These are phyloP conservation scores for Scaeva pyrastri DNA, from an alignment of 2,888 invertebrate genomes.

Conservation along the genomic window DNA sequence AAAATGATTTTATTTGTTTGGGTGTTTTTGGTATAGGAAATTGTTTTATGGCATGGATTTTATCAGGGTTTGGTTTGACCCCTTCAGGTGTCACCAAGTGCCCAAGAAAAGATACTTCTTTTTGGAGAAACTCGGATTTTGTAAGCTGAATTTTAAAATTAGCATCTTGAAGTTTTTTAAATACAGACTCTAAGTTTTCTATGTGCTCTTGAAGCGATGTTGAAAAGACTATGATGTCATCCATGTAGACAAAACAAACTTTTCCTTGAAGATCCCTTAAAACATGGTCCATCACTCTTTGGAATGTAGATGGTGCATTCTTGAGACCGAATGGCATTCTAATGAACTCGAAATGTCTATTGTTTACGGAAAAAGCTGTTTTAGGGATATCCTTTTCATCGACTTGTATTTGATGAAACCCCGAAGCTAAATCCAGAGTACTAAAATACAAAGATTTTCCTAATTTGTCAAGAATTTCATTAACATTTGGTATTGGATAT, in stretches of 20 bases:
- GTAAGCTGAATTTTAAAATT: slow-evolving; percentile 8
- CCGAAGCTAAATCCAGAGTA: slow-evolving; percentile 23
- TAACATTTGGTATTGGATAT: slow-evolving; percentile 52
- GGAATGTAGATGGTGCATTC: slow-evolving; percentile 35
- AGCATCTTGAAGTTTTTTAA: slow-evolving; percentile 6
- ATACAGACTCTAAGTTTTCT: background rate
- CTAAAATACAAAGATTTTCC: slow-evolving; percentile 10
- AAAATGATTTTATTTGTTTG: slow-evolving; percentile 20
- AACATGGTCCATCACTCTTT: slow-evolving; percentile 30
- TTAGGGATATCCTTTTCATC: slow-evolving; percentile 21
- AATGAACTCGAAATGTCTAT: slow-evolving; percentile 32
- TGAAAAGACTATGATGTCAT: slow-evolving; percentile 30
- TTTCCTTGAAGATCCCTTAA: slow-evolving; percentile 8
- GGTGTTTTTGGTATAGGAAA: slow-evolving; percentile 18
- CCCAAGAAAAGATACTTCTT: slow-evolving; percentile 36
- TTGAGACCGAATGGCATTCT: slow-evolving; percentile 28
- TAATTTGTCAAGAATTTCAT: slow-evolving; percentile 26
- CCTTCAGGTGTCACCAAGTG: slow-evolving; percentile 15
- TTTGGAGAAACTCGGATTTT: slow-evolving; percentile 34
- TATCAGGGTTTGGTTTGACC: slow-evolving; percentile 15
- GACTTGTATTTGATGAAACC: no score
- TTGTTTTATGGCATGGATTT: slow-evolving; percentile 16
- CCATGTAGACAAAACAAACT: no score
- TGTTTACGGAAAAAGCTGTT: slow-evolving; percentile 11
- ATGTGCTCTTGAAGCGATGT: slow-evolving; percentile 41